Conservation (phyloP, 23 tunicate species). For the Oikopleura vanhoeffeni region DNA sequence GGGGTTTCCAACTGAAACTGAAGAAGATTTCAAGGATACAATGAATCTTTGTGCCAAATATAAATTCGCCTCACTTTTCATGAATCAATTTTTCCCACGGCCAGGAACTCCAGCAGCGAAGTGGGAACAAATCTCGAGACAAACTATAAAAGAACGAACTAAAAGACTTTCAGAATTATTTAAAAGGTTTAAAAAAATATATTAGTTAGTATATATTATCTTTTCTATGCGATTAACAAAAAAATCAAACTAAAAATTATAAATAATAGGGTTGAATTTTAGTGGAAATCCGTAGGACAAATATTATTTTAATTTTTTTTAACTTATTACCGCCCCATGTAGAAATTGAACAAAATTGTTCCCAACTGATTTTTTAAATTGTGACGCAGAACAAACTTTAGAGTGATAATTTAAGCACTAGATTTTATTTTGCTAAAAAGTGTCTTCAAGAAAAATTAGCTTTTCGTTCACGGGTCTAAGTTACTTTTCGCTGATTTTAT, state of each 20-base stretch:
- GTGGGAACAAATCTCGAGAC: conserved; percentile 75
- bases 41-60: conserved; percentile 45
- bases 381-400: background rate
- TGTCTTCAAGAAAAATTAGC: no score
- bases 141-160: conserved; percentile 74
- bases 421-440: no score
- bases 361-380: background rate
- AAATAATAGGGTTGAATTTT: no score
- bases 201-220: background rate
- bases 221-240: background rate
- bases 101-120: conserved; percentile 96
- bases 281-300: no score
- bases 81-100: conserved; percentile 89
- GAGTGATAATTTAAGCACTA: background rate
- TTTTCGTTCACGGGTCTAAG: no score
- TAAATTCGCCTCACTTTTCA: conserved; percentile 71
- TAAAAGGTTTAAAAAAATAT: conserved; percentile 18
- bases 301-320: background rate
- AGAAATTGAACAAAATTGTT: background rate
- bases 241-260: no score
- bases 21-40: conserved; percentile 89
- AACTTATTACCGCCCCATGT: background rate
- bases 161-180: conserved; percentile 62
- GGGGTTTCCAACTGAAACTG: conserved; percentile 86
- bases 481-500: no score